These are phyloP conservation scores for Leptopilina drosophilae DNA, from an alignment of 2,888 invertebrate genomes.

Conservation along the genomic window DNA sequence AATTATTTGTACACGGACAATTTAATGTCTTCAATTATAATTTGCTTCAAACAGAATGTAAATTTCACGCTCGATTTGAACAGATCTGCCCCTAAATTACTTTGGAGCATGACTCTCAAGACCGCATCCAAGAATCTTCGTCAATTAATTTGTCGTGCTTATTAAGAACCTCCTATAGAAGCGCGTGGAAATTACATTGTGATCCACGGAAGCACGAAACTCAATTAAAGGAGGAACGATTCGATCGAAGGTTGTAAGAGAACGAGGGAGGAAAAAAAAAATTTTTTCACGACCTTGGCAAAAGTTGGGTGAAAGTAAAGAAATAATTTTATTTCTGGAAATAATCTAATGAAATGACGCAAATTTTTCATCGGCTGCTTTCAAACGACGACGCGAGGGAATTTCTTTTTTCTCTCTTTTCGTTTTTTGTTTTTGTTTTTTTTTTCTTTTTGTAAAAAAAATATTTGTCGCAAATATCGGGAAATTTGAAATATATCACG, in stretches of 20 bases:
- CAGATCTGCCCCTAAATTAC: not conserved
- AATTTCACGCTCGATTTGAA: not conserved
- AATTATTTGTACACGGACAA: too few relatives aligned
- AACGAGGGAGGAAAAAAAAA: not conserved
- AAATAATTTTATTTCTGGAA: conserved; percentile 9
- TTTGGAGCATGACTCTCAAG: conserved; percentile 8
- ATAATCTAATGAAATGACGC: conserved; percentile 6
- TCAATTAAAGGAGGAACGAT: conserved; percentile 43
- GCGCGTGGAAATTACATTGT: conserved; percentile 50
- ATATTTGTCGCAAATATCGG: too few relatives aligned
- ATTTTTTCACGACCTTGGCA: not conserved
- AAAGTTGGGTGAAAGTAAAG: not conserved
- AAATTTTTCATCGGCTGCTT: not conserved
- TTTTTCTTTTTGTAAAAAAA: not conserved
- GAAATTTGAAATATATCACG: too few relatives aligned
- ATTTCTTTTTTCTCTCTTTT: not conserved
- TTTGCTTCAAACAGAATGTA: not conserved
- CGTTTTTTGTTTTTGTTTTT: not conserved
- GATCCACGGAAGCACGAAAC: conserved; percentile 45
- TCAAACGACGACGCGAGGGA: not conserved
- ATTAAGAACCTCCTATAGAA: conserved; percentile 43
- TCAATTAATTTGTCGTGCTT: conserved; percentile 45
- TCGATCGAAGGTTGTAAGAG: conserved; percentile 21
- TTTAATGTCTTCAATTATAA: too few relatives aligned
- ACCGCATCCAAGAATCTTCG: conserved; percentile 38